phyloP scores from a whole-genome alignment of 92 coral and sea anemone species.

The Zoanthus sociatus region DNA sequence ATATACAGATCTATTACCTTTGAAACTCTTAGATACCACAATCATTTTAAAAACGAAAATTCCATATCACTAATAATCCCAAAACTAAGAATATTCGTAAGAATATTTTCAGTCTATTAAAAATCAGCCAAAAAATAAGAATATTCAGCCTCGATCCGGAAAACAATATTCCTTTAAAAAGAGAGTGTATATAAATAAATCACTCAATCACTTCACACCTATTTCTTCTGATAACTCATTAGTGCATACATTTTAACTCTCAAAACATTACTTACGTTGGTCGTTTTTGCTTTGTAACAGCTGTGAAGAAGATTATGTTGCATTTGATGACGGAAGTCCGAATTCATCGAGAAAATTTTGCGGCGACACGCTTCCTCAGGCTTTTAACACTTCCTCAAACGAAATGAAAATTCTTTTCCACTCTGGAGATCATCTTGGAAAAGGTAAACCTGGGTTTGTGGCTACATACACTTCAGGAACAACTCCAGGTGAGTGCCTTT shows the following conservation, averaged over 20 bases:
- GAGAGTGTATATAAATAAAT: too few relatives aligned
- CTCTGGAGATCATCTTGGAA: constrained; percentile 81
- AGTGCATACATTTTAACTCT: background rate
- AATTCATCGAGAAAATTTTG: constrained; percentile 76
- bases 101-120: too few relatives aligned
- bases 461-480: constrained; percentile 97
- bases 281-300: constrained; percentile 33
- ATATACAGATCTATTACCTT: too few relatives aligned
- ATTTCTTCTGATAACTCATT: background rate
- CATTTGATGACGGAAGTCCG: constrained; percentile 72
- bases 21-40: too few relatives aligned
- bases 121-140: too few relatives aligned
- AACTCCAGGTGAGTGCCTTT: constrained; percentile 73
- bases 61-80: too few relatives aligned
- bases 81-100: too few relatives aligned
- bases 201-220: background rate
- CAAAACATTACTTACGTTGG: background rate
- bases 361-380: constrained; percentile 80
- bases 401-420: constrained; percentile 79
- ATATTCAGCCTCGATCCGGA: too few relatives aligned
- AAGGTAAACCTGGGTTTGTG: constrained; percentile 91
- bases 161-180: too few relatives aligned
- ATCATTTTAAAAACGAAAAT: too few relatives aligned
- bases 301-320: constrained; percentile 88
- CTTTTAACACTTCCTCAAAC: constrained; percentile 80